Evolutionary conservation across 2,888 invertebrate genomes (phyloP), one percentile per base, ranked within the genome.

Genomic region (Platycheirus albimanus): DNA sequence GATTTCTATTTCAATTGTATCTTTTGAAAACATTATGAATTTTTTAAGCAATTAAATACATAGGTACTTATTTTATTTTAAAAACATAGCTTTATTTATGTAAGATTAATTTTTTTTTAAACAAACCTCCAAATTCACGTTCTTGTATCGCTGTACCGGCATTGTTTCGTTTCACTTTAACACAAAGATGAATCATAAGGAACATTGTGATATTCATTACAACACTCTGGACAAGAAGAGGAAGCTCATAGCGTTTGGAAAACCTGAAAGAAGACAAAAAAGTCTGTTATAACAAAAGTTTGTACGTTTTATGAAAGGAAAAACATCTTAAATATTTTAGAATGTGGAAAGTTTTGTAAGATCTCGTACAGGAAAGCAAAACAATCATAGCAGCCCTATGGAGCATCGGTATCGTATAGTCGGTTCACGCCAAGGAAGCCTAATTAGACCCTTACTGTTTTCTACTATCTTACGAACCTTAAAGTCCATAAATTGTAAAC

Each of bases 161-260:
- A 90, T 94, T 96, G 90, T 95, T 95, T 90, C 95, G 95, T 87
- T 95, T 94, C 85, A 98, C 95, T 89, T 92, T 93, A 24, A 98
- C 96, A 93, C 98, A 99, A 56, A 99, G 92, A 90, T 97, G 96
- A 85, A 99, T 95, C 97, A 99, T 97, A 71, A 94, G 93, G 91
- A 98, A 94, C 99, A 99, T 99, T 86, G 97, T 96, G 72, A 96
- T 89, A 89, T 97, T 98, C 99, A 99, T 99, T 74, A 99, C 94
- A 89, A 99, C 94, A 92, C 99, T 99, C 92, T 99, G 99, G 81
- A 97, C 93, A 86, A 99, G 93, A 85, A 99, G 92, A 72, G 99
- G 99, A 89, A 96, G 92, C 92, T 99, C 99, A 93, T 97, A 99
- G 86, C 95, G 96, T 92, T 97, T 98, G 85, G 99, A 99, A 94